These are phyloP conservation scores for Aporrectodea caliginosa DNA, from an alignment of 1,140 invertebrate genomes.

Conservation along the genomic window DNA sequence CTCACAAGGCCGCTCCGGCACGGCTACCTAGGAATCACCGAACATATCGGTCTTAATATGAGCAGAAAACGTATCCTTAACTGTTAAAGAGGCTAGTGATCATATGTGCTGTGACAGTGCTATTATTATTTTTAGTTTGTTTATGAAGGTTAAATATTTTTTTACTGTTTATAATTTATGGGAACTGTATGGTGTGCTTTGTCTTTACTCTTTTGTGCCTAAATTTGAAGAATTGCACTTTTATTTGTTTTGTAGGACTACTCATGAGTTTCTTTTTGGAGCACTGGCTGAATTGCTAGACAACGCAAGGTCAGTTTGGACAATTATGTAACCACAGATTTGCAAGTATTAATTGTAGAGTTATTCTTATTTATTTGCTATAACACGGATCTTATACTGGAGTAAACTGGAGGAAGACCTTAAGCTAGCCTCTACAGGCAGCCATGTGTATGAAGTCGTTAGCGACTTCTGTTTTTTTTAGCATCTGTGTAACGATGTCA, in stretches of 20 bases:
- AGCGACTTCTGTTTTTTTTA: background rate
- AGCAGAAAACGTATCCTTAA: too few species aligned
- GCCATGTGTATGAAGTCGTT: too few species aligned
- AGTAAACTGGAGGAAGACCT: background rate
- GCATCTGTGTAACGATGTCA: background rate
- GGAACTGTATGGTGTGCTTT: too few species aligned
- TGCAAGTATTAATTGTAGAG: background rate
- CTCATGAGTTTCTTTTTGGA: conserved; percentile 58
- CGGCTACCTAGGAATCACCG: too few species aligned
- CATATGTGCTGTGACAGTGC: background rate
- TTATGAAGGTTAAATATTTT: background rate
- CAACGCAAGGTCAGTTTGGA: conserved; percentile 50
- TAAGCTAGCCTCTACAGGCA: too few species aligned
- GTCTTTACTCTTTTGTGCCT: background rate
- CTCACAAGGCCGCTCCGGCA: too few species aligned
- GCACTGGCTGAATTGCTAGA: conserved; percentile 56
- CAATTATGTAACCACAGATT: background rate
- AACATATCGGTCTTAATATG: too few species aligned
- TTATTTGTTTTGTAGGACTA: conserved; percentile 49
- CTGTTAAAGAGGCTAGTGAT: background rate
- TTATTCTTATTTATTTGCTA: background rate
- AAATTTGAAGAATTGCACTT: background rate
- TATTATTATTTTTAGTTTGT: background rate
- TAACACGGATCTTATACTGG: background rate
- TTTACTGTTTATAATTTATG: background rate